phyloP scores from a whole-genome alignment of 2,113 vertebrate species.

The Notarius quadriscutis region DNA sequence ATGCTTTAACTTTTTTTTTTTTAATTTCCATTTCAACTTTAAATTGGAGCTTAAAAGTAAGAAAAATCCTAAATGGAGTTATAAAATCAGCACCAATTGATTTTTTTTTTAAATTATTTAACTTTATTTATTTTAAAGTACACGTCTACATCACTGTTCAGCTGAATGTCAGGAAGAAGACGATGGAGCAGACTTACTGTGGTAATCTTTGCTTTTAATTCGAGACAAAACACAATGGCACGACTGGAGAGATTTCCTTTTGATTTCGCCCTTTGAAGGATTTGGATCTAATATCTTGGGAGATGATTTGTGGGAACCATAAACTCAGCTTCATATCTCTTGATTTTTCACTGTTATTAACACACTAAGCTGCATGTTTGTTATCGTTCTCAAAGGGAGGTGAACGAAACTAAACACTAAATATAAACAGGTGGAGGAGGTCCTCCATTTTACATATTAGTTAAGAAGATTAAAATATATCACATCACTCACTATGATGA shows the following conservation, averaged over 20 bases:
- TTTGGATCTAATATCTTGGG: conserved; percentile 69
- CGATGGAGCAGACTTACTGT: conserved; percentile 87
- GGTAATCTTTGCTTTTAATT: conserved; percentile 88
- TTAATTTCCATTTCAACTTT: conserved; percentile 88
- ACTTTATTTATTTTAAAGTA: conserved; percentile 99
- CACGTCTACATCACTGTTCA: conserved; percentile 99
- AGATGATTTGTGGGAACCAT: conserved; percentile 49
- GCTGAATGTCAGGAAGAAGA: conserved; percentile 91
- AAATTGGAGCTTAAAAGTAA: conserved; percentile 95
- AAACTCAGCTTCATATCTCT: conserved; percentile 23
- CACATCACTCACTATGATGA: conserved; percentile 63
- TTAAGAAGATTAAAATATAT: conserved; percentile 62
- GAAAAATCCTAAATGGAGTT: conserved; percentile 94
- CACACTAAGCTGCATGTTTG: conserved; percentile 30
- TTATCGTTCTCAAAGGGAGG: conserved; percentile 37
- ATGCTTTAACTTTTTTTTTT: conserved; percentile 97
- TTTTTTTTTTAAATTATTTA: conserved; percentile 85
- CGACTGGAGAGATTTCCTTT: conserved; percentile 84
- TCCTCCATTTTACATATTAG: conserved; percentile 76
- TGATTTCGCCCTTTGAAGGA: conserved; percentile 80
- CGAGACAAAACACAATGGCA: conserved; percentile 95
- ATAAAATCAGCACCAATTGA: conserved; percentile 99
- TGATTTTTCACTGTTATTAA: conserved; percentile 21
- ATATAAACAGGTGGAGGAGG: conserved; percentile 67
- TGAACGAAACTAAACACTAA: conserved; percentile 53